Conservation (phyloP, 2,888 invertebrate genomes). For the Apodemia duryi region DNA sequence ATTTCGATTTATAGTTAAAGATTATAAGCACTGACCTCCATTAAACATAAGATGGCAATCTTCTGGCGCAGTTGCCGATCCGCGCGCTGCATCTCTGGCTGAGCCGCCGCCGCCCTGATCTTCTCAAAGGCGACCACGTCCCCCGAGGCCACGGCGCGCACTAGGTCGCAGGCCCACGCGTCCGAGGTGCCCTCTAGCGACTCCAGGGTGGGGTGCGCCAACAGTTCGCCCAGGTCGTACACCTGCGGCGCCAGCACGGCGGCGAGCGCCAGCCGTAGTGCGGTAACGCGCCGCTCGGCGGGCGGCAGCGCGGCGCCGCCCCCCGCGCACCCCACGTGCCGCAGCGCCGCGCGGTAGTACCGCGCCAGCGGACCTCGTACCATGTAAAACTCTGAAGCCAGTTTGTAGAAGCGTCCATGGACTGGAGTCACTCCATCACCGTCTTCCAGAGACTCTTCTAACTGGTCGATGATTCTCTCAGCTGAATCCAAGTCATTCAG, state of each 20-base stretch:
- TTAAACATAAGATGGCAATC: slow-evolving; percentile 95
- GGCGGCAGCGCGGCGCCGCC: slow-evolving; percentile 50
- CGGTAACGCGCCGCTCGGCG: slow-evolving; percentile 63
- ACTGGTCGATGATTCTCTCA: slow-evolving; percentile 92
- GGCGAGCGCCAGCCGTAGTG: slow-evolving; percentile 95
- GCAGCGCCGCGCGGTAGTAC: slow-evolving; percentile 96
- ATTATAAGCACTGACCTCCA: slow-evolving; percentile 83
- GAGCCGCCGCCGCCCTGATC: slow-evolving; percentile 82
- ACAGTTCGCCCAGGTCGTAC: slow-evolving; percentile 97
- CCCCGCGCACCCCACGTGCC: slow-evolving; percentile 80
- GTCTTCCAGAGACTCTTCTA: slow-evolving; percentile 90
- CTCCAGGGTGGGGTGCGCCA: slow-evolving; percentile 96
- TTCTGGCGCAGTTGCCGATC: slow-evolving; percentile 92
- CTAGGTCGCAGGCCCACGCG: slow-evolving; percentile 92
- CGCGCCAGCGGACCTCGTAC: slow-evolving; percentile 93
- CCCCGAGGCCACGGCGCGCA: slow-evolving; percentile 92
- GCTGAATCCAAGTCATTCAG: slow-evolving; percentile 88
- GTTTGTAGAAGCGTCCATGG: slow-evolving; percentile 95
- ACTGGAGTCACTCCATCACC: slow-evolving; percentile 96
- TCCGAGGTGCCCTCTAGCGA: slow-evolving; percentile 89
- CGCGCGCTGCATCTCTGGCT: slow-evolving; percentile 90
- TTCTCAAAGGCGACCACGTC: slow-evolving; percentile 83
- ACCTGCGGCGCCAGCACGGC: slow-evolving; percentile 96
- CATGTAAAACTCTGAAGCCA: slow-evolving; percentile 95
- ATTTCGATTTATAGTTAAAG: too few species aligned